Evolutionary conservation across 2,113 vertebrate species (phyloP).

Genomic region (Dicerorhinus sumatrensis): DNA sequence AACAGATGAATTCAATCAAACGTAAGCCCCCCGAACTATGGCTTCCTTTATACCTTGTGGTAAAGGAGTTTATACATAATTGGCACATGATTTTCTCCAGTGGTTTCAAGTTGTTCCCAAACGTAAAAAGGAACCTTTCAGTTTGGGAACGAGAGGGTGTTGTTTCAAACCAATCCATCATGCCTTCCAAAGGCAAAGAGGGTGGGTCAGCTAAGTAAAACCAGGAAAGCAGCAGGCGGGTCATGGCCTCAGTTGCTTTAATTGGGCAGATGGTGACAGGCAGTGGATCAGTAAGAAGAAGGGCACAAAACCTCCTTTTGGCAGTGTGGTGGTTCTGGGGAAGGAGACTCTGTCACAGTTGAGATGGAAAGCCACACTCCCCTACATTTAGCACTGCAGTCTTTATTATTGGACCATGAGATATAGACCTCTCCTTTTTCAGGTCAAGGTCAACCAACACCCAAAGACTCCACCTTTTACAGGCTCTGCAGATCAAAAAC

Average conservation of each 20-base stretch:
- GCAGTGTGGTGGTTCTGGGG: background rate
- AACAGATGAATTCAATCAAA: constrained; percentile 89
- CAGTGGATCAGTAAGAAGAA: background rate
- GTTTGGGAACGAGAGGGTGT: constrained; percentile 82
- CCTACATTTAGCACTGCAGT: background rate
- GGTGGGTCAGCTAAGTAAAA: background rate
- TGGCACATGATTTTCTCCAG: constrained; percentile 86
- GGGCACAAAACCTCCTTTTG: background rate
- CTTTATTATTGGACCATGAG: constrained; percentile 48
- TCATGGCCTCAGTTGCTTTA: background rate
- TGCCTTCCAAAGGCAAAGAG: constrained; percentile 66
- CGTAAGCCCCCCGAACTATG: constrained; percentile 81
- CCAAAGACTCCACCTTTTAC: constrained; percentile 21
- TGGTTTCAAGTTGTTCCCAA: constrained; percentile 81
- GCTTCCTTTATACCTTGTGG: constrained; percentile 86
- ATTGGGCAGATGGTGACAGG: background rate
- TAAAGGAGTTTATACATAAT: constrained; percentile 86
- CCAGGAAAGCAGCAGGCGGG: background rate
- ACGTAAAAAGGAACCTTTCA: constrained; percentile 83
- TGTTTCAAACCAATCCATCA: constrained; percentile 80
- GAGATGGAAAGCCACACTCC: constrained; percentile 42
- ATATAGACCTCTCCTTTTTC: constrained; percentile 46
- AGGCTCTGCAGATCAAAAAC: constrained; percentile 36
- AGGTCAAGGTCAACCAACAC: constrained; percentile 63
- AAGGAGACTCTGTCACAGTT: background rate